Percentiles rank a stretch among this genome's conserved stretches.
phyloP scores from a whole-genome alignment of 1,140 invertebrate genomes.

The Dinothrombium tinctorium region DNA sequence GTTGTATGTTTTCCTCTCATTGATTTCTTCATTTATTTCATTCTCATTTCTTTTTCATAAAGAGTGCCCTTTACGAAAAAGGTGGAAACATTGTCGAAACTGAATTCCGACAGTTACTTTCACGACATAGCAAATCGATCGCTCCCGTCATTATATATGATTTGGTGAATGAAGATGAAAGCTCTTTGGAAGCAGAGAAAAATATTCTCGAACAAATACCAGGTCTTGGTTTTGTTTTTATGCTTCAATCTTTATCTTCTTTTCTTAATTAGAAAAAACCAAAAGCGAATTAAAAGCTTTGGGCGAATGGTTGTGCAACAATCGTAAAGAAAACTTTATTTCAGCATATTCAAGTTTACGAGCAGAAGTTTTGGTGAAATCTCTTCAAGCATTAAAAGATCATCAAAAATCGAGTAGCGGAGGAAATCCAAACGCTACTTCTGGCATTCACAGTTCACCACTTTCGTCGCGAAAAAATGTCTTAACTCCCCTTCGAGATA shows the following conservation, averaged over 20 bases:
- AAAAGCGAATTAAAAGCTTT: slow-evolving; percentile 47
- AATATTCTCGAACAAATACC: slow-evolving; percentile 20
- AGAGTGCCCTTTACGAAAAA: slow-evolving; percentile 43
- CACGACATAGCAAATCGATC: slow-evolving; percentile 59
- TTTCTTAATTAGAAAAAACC: slow-evolving; percentile 35
- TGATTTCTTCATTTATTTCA: not conserved
- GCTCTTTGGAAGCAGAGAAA: not conserved
- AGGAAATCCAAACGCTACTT: not conserved
- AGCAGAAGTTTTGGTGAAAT: slow-evolving; percentile 44
- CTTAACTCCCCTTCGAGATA: slow-evolving; percentile 1
- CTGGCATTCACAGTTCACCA: not conserved
- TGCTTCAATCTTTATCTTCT: no score
- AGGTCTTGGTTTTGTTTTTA: slow-evolving; percentile 28
- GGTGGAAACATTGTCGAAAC: slow-evolving; percentile 48
- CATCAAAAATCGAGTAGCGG: slow-evolving; percentile 37
- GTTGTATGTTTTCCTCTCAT: slow-evolving; percentile 31
- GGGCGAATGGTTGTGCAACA: slow-evolving; percentile 53
- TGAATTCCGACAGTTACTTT: slow-evolving; percentile 64
- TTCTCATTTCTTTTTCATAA: slow-evolving; percentile 17
- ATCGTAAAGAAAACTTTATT: slow-evolving; percentile 48
- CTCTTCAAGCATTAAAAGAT: slow-evolving; percentile 40
- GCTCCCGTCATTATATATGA: slow-evolving; percentile 60
- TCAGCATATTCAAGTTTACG: slow-evolving; percentile 53
- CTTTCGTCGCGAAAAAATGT: slow-evolving; percentile 4
- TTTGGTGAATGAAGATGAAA: slow-evolving; percentile 28